A percentile compares a stretch with the other conserved stretches of the same genome.
Evolutionary conservation across 2,797 vertebrate species (phyloP).

Genomic region (Lepus oiostolus): DNA sequence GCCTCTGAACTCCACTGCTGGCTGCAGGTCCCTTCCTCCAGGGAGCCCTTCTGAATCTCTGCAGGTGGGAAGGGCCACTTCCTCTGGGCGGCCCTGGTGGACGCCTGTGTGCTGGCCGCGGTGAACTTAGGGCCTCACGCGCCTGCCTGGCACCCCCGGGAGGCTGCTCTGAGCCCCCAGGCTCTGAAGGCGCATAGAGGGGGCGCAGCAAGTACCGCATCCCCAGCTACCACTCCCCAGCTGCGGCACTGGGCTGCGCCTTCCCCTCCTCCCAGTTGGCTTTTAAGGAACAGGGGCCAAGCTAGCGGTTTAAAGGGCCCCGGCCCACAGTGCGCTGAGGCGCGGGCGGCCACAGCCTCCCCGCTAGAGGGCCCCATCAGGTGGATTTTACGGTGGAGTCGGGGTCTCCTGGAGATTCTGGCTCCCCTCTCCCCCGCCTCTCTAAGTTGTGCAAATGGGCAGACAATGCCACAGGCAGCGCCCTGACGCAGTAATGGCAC

Average conservation of each 20-base stretch:
- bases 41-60: background rate
- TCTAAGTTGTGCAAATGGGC: background rate
- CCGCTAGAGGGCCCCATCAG: accelerated
- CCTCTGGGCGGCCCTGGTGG: accelerated
- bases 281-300: background rate
- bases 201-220: accelerated
- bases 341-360: accelerated
- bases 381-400: background rate
- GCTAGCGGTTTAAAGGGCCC: background rate
- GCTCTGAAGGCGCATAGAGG: accelerated
- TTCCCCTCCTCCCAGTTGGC: background rate
- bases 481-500: no score
- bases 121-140: accelerated
- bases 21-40: background rate
- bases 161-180: background rate
- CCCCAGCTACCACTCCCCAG: accelerated
- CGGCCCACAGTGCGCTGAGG: no score
- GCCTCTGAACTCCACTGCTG: background rate
- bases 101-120: accelerated
- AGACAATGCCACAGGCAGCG: accelerated
- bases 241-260: background rate
- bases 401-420: background rate
- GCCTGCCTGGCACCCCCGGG: accelerated
- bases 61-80: background rate
- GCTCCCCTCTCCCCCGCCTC: background rate